Base-by-base conservation (phyloP, 2,888 invertebrate genomes). In the Torymus texanus region DNA sequence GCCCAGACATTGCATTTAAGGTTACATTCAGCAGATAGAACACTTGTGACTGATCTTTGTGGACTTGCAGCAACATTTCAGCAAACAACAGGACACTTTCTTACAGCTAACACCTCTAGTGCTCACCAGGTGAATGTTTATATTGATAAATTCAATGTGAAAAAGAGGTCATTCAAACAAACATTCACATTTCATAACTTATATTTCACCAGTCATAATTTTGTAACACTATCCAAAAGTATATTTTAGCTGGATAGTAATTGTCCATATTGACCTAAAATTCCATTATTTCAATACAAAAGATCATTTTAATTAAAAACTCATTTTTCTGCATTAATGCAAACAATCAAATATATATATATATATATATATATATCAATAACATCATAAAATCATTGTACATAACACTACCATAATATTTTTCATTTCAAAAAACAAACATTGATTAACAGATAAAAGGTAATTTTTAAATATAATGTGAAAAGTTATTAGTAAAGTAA, bases 31-130 rank as follows among this genome's bases (percentile, higher is more conserved):
- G 95, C 95, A 82, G 95, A 95, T 90, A 94, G 95, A 87, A 94
- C 95, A 83, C 93, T 95, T 85, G 95, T 95, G 84, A 95, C 95
- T 79, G 95, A 95, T 91, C 92, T 95, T 88, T 95, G 95, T 90
- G 95, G 95, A 85, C 92, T 95, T 85, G 95, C 95, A 53, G 95
- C 95, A 79, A 94, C 95, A 83, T 92, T 95, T 88, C 94, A 94
- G 89, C 91, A 91, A 83, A 88, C 90, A 65, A 94, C 94, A 78
- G 93, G 94, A 55, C 93, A 94, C 82, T 93, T 94, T 79, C 91
- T 90, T 51, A 89, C 90, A 24, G 88, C 90, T 12, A 90, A 90
- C 80, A 86, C 89, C 62, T 86, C 88, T 68, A 86, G 86, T 79
- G 84, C 88, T 77, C 90, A 90, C 84, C 90, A 90, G 88, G 90